Conservation (phyloP, 2,113 vertebrate species). For the Excalfactoria chinensis region DNA sequence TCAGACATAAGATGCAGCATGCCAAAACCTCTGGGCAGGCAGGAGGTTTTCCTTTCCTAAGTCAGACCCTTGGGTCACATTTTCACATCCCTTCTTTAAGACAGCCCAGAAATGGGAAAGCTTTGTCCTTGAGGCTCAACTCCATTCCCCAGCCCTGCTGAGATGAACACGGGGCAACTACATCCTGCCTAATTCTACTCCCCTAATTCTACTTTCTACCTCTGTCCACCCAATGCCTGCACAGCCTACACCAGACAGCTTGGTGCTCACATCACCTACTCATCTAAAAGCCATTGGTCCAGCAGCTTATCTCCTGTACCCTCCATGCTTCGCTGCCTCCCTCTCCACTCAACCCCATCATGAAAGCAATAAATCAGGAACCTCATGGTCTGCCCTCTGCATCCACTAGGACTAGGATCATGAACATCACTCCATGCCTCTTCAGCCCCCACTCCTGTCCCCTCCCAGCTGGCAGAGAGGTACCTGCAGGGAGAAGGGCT, state of each 20-base stretch:
- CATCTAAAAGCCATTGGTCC: neutral
- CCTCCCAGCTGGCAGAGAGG: accelerated
- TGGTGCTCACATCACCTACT: neutral
- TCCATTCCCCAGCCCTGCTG: neutral
- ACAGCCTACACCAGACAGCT: neutral
- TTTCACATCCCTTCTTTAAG: neutral
- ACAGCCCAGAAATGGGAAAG: neutral
- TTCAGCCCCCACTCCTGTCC: neutral
- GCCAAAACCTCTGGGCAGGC: neutral
- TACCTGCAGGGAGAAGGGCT: constrained; percentile 96
- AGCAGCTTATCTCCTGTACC: neutral
- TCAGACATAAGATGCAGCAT: neutral
- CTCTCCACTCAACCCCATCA: neutral
- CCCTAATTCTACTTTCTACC: too few species aligned
- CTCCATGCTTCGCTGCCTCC: neutral
- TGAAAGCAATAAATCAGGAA: neutral
- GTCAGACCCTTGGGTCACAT: neutral
- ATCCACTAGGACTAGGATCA: neutral
- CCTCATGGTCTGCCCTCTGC: neutral
- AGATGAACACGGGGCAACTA: neutral
- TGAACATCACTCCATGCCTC: neutral
- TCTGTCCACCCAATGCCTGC: neutral
- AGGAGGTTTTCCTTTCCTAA: neutral
- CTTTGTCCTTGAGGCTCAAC: neutral
- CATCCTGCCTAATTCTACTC: neutral